Conservation (phyloP, 2,113 vertebrate species). For the Podilymbus podiceps region DNA sequence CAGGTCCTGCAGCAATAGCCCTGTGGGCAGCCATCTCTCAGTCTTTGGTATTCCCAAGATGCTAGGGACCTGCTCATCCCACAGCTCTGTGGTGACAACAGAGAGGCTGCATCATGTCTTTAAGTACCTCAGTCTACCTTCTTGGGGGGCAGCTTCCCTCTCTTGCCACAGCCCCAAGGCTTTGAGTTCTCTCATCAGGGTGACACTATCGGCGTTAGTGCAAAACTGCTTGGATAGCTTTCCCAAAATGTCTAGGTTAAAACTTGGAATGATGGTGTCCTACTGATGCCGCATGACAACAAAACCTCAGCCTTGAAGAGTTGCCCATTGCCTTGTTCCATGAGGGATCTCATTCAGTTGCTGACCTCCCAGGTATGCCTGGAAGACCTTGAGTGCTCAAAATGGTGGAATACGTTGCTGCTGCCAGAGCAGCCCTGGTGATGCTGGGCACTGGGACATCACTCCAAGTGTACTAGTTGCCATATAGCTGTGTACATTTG, state of each 20-base stretch:
- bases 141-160: neutral
- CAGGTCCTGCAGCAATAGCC: neutral
- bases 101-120: rapidly evolving
- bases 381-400: neutral
- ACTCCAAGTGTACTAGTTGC: neutral
- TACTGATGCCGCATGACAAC: neutral
- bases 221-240: neutral
- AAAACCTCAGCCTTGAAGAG: neutral
- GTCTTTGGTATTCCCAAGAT: neutral
- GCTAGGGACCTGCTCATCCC: neutral
- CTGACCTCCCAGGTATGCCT: neutral
- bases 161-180: neutral
- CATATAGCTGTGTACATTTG: neutral
- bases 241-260: neutral
- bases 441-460: neutral
- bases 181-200: neutral
- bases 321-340: neutral
- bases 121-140: neutral
- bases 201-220: neutral
- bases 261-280: neutral
- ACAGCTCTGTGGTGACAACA: neutral
- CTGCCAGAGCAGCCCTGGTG: neutral
- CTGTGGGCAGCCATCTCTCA: neutral
- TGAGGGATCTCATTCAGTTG: neutral
- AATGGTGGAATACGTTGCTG: neutral